Evolutionary conservation across 2,113 vertebrate genomes (phyloP), one percentile per base, ranked within the genome.

Genomic region (Ophiodon elongatus): DNA sequence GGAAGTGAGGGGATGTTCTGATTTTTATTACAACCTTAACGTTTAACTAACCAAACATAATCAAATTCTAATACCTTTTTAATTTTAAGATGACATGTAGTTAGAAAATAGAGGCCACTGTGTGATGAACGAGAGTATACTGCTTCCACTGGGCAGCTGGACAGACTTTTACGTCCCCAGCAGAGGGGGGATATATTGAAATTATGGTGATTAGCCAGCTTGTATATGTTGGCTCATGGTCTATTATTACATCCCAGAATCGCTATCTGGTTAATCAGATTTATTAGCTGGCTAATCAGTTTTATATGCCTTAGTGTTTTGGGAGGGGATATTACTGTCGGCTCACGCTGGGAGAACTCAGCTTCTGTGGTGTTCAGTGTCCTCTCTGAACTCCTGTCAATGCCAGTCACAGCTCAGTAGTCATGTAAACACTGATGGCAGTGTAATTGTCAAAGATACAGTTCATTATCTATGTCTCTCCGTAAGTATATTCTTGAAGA

Each of bases 201-300:
- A 79, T 73, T 21, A 73, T n/a, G 62, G 59, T 25, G 83, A 74
- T 83, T 67, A 76, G 72, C 65, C 4, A 65, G 63, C 69, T 84
- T 88, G 83, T 85, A 65, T 87, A 60, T 76, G 70, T 82, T 88
- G 88, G 88, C 70, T 76, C 71, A 9, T 23, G 10, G 54, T 63
- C 65, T 84, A 69, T 83, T 85, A 85, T 90, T 88, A 71, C 71
- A 85, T 81, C 54, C 50, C 74, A 82, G 78, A 82, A 70, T 73
- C 77, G 73, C 59, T 77, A 35, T 79, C 73, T 47, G 64, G 59
- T 81, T 88, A 85, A 87, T 88, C 57, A 56, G 73, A 87, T 91
- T 86, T 73, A 90, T 90, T 86, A 82, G 60, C 72, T 50, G 65
- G 63, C 70, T 91, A 89, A 92, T 92, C 79, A 90, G 68, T 65